These are phyloP conservation scores for Aptenodytes forsteri DNA, from an alignment of 2,113 vertebrate species.

Conservation along the genomic window DNA sequence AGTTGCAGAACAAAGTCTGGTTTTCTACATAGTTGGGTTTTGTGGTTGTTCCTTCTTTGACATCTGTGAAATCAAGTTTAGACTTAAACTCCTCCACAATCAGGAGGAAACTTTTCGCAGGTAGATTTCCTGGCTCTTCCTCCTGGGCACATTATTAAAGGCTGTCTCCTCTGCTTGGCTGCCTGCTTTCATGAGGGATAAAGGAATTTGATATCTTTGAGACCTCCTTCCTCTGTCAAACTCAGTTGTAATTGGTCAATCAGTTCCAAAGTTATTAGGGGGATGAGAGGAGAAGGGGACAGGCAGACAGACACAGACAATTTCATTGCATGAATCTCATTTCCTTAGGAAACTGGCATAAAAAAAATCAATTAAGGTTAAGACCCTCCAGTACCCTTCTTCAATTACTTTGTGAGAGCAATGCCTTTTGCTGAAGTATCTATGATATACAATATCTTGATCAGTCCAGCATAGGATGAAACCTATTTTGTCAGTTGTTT, in stretches of 20 bases:
- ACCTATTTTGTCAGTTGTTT: not conserved
- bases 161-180: slow-evolving; percentile 50
- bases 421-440: not conserved
- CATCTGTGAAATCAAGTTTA: not conserved
- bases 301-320: not conserved
- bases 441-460: not conserved
- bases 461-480: not conserved
- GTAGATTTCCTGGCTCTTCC: not conserved
- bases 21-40: not conserved
- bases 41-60: not conserved
- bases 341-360: slow-evolving; percentile 33
- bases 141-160: not conserved
- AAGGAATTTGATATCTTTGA: slow-evolving; percentile 37
- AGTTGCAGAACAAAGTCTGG: not conserved
- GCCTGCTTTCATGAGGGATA: slow-evolving; percentile 19
- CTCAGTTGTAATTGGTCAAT: not conserved
- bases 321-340: slow-evolving; percentile 4
- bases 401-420: not conserved
- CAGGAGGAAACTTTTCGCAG: not conserved
- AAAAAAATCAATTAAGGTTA: slow-evolving; percentile 10
- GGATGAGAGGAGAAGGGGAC: not conserved
- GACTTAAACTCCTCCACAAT: not conserved
- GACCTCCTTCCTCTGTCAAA: not conserved
- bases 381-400: slow-evolving; percentile 5
- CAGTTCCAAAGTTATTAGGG: slow-evolving; percentile 5